Percentiles rank a stretch among this genome's conserved stretches.
Conservation (phyloP, 2,888 invertebrate genomes). For the Agrilus biguttatus region DNA sequence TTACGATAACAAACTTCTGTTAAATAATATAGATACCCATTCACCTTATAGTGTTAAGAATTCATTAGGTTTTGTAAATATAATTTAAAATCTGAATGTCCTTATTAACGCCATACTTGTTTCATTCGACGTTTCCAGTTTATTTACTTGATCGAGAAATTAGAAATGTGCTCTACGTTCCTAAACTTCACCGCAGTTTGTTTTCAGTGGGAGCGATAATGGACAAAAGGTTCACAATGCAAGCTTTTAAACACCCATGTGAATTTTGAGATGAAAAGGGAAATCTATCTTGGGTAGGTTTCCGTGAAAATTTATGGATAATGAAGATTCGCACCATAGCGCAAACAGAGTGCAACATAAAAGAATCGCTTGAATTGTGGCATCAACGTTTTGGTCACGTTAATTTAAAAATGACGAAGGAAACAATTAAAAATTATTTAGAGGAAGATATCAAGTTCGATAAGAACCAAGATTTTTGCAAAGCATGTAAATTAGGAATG, state of each 20-base stretch:
- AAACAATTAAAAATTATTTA: constrained; percentile 3
- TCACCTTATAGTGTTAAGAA: too few species aligned
- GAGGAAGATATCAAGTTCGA: constrained; percentile 7
- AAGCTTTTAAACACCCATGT: not conserved
- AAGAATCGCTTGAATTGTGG: constrained; percentile 9
- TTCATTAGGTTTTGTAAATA: too few species aligned
- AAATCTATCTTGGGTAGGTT: too few species aligned
- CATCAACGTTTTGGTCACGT: constrained; percentile 15
- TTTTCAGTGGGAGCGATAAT: constrained; percentile 15
- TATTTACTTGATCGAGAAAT: constrained; percentile 1
- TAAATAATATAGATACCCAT: too few species aligned
- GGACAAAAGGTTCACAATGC: constrained; percentile 10
- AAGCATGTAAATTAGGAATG: constrained; percentile 11
- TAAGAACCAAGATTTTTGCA: constrained; percentile 9
- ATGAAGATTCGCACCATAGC: too few species aligned
- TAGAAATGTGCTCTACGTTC: constrained; percentile 13
- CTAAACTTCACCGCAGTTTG: constrained; percentile 13
- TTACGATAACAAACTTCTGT: too few species aligned
- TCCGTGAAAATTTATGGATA: too few species aligned
- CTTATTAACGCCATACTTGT: too few species aligned
- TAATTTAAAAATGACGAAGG: constrained; percentile 6
- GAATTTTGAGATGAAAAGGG: too few species aligned
- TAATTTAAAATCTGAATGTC: too few species aligned
- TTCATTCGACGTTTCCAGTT: too few species aligned
- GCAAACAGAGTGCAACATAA: not conserved